Evolutionary conservation across 2,888 invertebrate genomes (phyloP).

Genomic region (Emmelina monodactyla): DNA sequence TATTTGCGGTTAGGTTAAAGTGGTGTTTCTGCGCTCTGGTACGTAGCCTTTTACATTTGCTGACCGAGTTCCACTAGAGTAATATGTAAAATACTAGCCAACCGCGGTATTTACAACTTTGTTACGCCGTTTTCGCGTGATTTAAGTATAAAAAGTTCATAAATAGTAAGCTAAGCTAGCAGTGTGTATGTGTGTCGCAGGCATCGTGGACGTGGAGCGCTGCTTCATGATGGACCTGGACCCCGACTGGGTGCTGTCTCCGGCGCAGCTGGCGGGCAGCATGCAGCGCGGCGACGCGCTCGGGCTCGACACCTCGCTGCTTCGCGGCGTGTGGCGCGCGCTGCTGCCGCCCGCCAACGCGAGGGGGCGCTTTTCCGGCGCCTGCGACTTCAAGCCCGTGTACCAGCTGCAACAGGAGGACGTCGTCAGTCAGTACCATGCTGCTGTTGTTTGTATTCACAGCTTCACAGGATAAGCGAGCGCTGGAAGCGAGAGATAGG

Average conservation of each 20-base stretch:
- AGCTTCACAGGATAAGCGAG: too few relatives aligned
- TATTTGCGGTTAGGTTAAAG: not conserved
- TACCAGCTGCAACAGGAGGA: constrained; percentile 76
- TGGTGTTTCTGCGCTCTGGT: too few relatives aligned
- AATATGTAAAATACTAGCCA: too few relatives aligned
- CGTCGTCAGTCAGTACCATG: constrained; percentile 64
- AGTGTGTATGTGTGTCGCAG: too few relatives aligned
- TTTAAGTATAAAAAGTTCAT: too few relatives aligned
- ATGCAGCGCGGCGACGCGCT: constrained; percentile 80
- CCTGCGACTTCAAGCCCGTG: constrained; percentile 72
- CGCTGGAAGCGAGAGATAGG: too few relatives aligned
- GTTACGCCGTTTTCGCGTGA: too few relatives aligned
- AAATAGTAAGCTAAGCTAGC: too few relatives aligned
- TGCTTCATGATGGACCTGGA: constrained; percentile 94
- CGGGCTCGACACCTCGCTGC: constrained; percentile 70
- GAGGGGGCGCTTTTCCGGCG: constrained; percentile 12
- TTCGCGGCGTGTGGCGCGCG: constrained; percentile 77
- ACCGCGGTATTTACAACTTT: too few relatives aligned
- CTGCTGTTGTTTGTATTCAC: not conserved
- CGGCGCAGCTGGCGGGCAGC: constrained; percentile 52
- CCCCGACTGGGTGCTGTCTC: constrained; percentile 77
- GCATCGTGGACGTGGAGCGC: constrained; percentile 80
- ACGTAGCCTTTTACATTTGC: too few relatives aligned
- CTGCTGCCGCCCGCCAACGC: constrained; percentile 65
- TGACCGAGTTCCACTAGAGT: too few relatives aligned